Evolutionary conservation across 2,888 invertebrate species (phyloP), one percentile per base, ranked within the genome.

Genomic region (Hoplodrina blanda): DNA sequence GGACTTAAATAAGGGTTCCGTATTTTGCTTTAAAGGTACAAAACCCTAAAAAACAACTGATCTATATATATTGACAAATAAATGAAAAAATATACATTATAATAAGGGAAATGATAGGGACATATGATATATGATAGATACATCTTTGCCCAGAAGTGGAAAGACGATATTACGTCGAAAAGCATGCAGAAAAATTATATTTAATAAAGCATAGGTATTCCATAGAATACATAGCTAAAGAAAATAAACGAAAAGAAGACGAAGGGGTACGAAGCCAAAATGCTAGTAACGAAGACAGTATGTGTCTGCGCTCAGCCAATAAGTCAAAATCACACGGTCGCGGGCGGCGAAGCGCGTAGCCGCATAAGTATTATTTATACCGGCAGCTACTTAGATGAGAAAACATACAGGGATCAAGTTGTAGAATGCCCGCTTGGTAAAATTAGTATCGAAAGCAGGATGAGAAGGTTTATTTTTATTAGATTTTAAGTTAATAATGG

Each of bases 261-360:
- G n/a, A 62, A 56, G 49, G 20, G 56, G 30, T 13, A 13, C 52
- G 13, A 19, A 52, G 30, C 11, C n/a, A 59, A 74, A 79, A 19
- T 41, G 19, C 46, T 13, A 52, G 25, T 25, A 25, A 49, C 54
- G 49, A 61, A 54, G 56, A 80, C 55, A 37, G n/a, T 52, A 62
- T 76, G 84, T 85, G 54, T 55, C 63, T 69, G 55, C n/a, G 57
- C 15, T 57, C 83, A 85, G 87, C 85, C 89, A 91, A 92, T 93
- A 92, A 92, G 91, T 94, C 94, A 93, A 93, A 93, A 92, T 91
- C 88, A 93, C 90, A 90, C 88, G 91, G 85, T 85, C 77, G 83
- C 82, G 81, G 87, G 92, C 93, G 90, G 89, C 86, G 90, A 82
- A 89, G 92, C 93, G 89, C 88, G 91, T 91, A 91, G 89, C 85